These are phyloP conservation scores for Hartigia nigra DNA, from an alignment of 2,888 invertebrate species.

Conservation along the genomic window DNA sequence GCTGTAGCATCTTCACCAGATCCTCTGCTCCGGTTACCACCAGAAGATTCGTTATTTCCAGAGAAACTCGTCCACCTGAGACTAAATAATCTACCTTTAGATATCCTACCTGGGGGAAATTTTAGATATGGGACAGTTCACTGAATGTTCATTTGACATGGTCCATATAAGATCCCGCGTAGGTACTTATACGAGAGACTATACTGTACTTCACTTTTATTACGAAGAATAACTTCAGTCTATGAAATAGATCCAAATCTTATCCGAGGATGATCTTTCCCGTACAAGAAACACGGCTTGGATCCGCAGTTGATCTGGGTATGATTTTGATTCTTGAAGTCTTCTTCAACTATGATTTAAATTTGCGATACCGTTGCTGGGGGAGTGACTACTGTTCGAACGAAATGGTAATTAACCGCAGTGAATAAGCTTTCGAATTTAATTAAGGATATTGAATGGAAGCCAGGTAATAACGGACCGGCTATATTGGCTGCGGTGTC, in stretches of 20 bases:
- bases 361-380: background rate
- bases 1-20: background rate
- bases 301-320: too few species aligned
- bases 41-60: background rate
- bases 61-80: background rate
- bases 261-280: too few species aligned
- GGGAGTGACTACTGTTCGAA: slow-evolving; percentile 27
- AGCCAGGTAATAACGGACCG: slow-evolving; percentile 60
- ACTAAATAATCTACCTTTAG: background rate
- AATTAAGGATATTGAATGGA: slow-evolving; percentile 66
- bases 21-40: background rate
- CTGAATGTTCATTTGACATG: too few species aligned
- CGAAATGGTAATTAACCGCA: slow-evolving; percentile 64
- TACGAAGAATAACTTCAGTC: too few species aligned
- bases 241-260: too few species aligned
- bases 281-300: too few species aligned
- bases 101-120: too few species aligned
- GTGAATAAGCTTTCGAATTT: slow-evolving; percentile 66
- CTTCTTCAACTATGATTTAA: background rate
- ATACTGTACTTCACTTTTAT: too few species aligned
- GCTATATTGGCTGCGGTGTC: slow-evolving; percentile 64
- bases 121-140: too few species aligned
- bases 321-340: background rate
- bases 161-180: too few species aligned
- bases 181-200: too few species aligned